These are phyloP conservation scores for Oreohelix idahoensis DNA, from an alignment of 1,140 invertebrate genomes.

Conservation along the genomic window DNA sequence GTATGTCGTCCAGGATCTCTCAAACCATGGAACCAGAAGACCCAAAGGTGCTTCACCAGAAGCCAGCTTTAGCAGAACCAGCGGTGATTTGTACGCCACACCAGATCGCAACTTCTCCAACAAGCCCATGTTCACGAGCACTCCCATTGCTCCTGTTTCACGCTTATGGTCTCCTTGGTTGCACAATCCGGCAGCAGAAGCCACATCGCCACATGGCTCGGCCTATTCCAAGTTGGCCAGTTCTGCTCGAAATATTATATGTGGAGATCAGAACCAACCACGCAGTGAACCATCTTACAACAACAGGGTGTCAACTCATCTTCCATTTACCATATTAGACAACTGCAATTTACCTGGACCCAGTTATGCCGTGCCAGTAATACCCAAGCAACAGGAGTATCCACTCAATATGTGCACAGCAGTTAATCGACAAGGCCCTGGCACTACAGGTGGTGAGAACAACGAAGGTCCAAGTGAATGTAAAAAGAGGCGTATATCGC, in stretches of 20 bases:
- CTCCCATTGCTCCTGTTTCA: not conserved
- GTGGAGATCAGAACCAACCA: not conserved
- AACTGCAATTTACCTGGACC: not conserved
- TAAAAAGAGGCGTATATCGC: not conserved
- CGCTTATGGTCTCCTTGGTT: not conserved
- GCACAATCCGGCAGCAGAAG: not conserved
- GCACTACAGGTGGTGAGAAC: not conserved
- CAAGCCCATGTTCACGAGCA: not conserved
- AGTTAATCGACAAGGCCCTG: not conserved
- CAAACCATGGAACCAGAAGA: not conserved
- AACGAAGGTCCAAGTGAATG: not conserved
- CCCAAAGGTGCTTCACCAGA: not conserved
- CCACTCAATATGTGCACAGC: not conserved
- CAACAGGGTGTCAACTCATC: not conserved
- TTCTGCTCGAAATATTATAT: not conserved
- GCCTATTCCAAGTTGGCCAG: not conserved
- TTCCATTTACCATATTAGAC: too few species aligned
- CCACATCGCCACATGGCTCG: not conserved
- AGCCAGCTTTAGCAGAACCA: not conserved
- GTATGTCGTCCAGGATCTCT: not conserved
- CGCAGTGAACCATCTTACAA: not conserved
- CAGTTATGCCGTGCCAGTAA: not conserved
- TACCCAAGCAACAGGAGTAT: not conserved
- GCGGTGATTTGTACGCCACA: not conserved
- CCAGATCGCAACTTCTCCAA: not conserved